Base-by-base conservation (phyloP, 1,140 invertebrate species). In the Nomia melanderi region DNA sequence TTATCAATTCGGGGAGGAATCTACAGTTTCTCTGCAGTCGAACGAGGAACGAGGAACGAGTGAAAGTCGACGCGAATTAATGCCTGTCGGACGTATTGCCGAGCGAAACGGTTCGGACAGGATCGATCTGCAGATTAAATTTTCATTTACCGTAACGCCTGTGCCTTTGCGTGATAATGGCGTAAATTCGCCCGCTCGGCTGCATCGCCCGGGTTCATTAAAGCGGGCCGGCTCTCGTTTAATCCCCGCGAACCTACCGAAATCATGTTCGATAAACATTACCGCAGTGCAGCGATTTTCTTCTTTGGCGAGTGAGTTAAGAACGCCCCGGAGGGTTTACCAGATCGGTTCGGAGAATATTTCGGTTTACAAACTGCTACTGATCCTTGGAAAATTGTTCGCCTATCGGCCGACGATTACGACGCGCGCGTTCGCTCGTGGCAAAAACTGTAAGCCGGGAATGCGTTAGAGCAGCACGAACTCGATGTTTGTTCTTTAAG, bases 201-300 rank as follows among this genome's bases (percentile, higher is more conserved):
- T 65, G 75, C 56, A 62, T 78, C 77, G 79, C 65, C 78, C 57
- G 84, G 77, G 80, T 88, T 88, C 86, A 88, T 88, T 88, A 88
- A 88, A 88, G 86, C 87, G 79, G 79, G 63, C 78, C 76, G 77
- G 85, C 75, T 86, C 82, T 53, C 84, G 84, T 82, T 88, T 88
- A 88, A 88, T 88, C 87, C 85, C 63, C 84, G 84, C 65, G 82
- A 88, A 87, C 82, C 80, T 84, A 78, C 85, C 82, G 73, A 84
- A 88, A 88, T 86, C 86, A 88, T 88, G 87, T 88, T 88, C 87
- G 86, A 88, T 88, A 88, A 88, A 88, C 87, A 88, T 86, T 86
- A 82, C 86, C 85, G 79, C 78, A 87, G 82, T 81, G 74, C 62
- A 66, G 79, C 83, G 84, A 87, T 87, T 88, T 86, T 86, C 85